phyloP scores from a whole-genome alignment of 2,797 vertebrate genomes.

The Lithobates pipiens region DNA sequence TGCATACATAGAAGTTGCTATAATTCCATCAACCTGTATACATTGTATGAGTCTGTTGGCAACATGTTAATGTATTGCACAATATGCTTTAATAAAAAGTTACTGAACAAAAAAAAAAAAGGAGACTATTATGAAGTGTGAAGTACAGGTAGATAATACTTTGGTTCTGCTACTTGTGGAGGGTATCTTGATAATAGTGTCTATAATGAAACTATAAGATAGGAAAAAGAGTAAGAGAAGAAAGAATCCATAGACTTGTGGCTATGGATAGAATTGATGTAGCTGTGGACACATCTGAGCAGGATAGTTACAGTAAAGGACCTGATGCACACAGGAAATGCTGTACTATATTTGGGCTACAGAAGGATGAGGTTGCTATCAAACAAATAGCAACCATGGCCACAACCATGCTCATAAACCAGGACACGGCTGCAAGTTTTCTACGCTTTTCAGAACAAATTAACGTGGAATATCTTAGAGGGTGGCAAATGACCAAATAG shows the following conservation, averaged over 20 bases:
- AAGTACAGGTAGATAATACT: conserved; percentile 60
- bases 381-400: conserved; percentile 65
- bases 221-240: conserved; percentile 57
- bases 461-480: conserved; percentile 67
- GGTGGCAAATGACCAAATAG: conserved; percentile 69
- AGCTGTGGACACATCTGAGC: conserved; percentile 54
- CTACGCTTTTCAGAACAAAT: conserved; percentile 63
- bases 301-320: conserved; percentile 61
- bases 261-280: conserved; percentile 49
- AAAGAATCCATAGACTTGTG: conserved; percentile 43
- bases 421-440: conserved; percentile 63
- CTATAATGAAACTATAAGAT: conserved; percentile 59
- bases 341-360: conserved; percentile 58
- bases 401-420: conserved; percentile 64
- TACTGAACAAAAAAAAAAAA: no score
- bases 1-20: no score
- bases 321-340: conserved; percentile 62
- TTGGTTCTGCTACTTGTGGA: conserved; percentile 56
- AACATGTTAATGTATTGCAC: no score
- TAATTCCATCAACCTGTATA: no score
- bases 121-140: conserved; percentile 59
- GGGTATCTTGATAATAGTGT: conserved; percentile 51
- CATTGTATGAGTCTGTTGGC: no score
- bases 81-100: no score
- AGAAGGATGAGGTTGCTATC: conserved; percentile 53